Evolutionary conservation across 2,888 invertebrate species (phyloP).

Genomic region (Fragum whitleyi): DNA sequence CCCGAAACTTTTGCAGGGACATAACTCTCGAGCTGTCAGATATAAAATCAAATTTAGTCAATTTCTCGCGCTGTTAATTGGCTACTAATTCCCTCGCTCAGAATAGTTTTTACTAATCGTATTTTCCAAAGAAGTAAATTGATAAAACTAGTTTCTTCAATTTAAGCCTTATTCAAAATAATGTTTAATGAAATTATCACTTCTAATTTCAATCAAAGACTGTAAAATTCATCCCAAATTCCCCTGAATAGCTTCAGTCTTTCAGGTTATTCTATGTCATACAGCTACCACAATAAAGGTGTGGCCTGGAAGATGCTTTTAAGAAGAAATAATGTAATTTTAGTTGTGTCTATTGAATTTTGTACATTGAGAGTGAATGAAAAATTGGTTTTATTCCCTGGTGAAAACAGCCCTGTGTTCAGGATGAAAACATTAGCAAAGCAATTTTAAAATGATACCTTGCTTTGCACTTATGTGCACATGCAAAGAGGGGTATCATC

Average conservation of each 20-base stretch:
- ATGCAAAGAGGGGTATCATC: too few species aligned
- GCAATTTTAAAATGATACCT: too few species aligned
- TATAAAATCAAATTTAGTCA: conserved; percentile 66
- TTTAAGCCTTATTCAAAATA: conserved; percentile 18
- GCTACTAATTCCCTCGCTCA: conserved; percentile 53
- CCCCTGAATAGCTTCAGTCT: background rate
- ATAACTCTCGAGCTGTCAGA: conserved; percentile 46
- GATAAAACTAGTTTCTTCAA: conserved; percentile 27
- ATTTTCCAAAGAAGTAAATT: conserved; percentile 20
- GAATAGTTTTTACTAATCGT: conserved; percentile 23
- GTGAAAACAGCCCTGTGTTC: too few species aligned
- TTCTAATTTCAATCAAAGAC: conserved; percentile 10
- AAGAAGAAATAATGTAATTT: too few species aligned
- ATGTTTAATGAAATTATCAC: conserved; percentile 19
- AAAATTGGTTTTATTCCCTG: too few species aligned
- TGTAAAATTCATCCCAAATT: background rate
- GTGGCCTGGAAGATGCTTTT: too few species aligned
- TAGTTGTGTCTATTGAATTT: too few species aligned
- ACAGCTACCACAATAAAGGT: too few species aligned
- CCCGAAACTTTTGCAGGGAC: conserved; percentile 45
- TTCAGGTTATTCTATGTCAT: too few species aligned
- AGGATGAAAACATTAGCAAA: too few species aligned
- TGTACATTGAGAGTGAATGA: too few species aligned
- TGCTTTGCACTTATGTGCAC: too few species aligned
- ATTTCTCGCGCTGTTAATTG: conserved; percentile 57